Conservation (phyloP, 2,888 invertebrate genomes). For the Hemaris fuciformis region DNA sequence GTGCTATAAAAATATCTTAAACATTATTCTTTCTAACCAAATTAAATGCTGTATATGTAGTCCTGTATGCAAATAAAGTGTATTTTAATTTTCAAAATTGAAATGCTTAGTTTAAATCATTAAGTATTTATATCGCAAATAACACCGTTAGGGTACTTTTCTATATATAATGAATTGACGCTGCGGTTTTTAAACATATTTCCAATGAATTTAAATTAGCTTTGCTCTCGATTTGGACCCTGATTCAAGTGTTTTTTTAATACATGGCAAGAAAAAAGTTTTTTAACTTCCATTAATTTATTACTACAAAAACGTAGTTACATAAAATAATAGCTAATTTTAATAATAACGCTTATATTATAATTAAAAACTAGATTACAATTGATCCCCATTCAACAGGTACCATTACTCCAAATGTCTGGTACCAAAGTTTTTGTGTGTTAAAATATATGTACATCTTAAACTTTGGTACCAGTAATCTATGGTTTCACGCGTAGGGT, state of each 20-base stretch:
- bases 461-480: not conserved
- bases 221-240: not conserved
- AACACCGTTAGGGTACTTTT: not conserved
- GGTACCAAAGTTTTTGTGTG: not conserved
- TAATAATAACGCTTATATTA: not conserved
- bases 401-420: not conserved
- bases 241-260: too few species aligned
- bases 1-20: too few species aligned
- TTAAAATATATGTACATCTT: not conserved
- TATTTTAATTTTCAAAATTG: not conserved
- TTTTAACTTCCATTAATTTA: constrained; percentile 6
- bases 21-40: too few species aligned
- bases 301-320: constrained; percentile 5
- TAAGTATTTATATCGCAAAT: not conserved
- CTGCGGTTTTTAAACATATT: not conserved
- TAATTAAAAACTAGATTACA: not conserved
- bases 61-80: too few species aligned
- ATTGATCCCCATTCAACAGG: not conserved
- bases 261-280: constrained; percentile 22
- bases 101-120: not conserved
- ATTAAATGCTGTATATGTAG: too few species aligned
- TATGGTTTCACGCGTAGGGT: not conserved
- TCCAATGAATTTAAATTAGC: not conserved
- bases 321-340: not conserved
- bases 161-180: not conserved